These are phyloP conservation scores for Plectrocnemia conspersa DNA, from an alignment of 1,140 invertebrate genomes.

Conservation along the genomic window DNA sequence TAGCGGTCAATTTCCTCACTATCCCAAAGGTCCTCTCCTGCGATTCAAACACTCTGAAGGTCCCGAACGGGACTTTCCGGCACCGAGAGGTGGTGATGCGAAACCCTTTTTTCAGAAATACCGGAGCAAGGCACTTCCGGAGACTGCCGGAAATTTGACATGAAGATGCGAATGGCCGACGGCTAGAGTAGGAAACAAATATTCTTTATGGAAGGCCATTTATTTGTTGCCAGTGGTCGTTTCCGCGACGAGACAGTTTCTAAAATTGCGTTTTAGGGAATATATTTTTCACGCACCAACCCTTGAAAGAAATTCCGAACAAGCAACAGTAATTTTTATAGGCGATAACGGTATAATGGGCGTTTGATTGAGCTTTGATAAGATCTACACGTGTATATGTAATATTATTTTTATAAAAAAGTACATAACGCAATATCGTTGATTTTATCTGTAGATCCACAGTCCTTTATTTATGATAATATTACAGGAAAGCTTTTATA, in stretches of 20 bases:
- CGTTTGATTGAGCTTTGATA: no score
- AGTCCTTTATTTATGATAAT: no score
- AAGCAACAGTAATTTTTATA: no score
- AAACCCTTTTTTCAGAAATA: background rate
- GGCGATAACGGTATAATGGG: no score
- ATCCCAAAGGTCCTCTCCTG: background rate
- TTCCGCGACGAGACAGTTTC: constrained; percentile 14
- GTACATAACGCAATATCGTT: no score
- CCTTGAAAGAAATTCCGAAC: no score
- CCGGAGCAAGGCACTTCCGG: background rate
- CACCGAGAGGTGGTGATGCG: constrained; percentile 7
- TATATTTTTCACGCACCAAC: no score
- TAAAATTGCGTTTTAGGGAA: constrained; percentile 16
- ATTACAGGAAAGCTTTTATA: no score
- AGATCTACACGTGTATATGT: no score
- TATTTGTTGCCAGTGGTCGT: constrained; percentile 19
- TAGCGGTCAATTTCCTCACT: background rate
- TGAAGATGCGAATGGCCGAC: constrained; percentile 7
- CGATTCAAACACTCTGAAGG: background rate
- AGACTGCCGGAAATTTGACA: constrained; percentile 13
- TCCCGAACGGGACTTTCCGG: constrained; percentile 14
- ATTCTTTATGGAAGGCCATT: constrained; percentile 18
- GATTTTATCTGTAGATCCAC: no score
- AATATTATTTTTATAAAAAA: no score
- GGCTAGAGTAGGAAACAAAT: constrained; percentile 19